Conservation (phyloP, 23 tunicate species). For the Trididemnum clinides region DNA sequence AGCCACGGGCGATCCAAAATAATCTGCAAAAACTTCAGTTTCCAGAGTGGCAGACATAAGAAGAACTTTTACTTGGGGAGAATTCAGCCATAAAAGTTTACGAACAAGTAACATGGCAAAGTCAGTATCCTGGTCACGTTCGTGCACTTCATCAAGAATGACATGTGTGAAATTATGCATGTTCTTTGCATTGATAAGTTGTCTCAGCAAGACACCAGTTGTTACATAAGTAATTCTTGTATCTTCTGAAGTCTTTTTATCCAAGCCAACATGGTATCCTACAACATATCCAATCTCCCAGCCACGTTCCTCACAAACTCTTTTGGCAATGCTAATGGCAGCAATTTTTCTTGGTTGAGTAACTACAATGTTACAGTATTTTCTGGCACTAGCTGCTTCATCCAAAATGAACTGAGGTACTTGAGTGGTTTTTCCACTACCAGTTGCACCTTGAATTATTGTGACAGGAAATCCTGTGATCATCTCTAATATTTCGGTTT, state of each 20-base stretch:
- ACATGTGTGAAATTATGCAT: slow-evolving; percentile 79
- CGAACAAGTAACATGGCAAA: slow-evolving; percentile 80
- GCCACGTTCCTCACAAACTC: slow-evolving; percentile 81
- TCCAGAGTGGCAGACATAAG: slow-evolving; percentile 96
- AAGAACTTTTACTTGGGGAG: slow-evolving; percentile 76
- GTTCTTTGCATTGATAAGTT: slow-evolving; percentile 56
- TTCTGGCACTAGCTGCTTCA: slow-evolving; percentile 35
- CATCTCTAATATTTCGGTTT: slow-evolving; percentile 19
- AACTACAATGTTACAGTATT: slow-evolving; percentile 81
- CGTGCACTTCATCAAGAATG: slow-evolving; percentile 97
- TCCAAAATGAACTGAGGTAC: slow-evolving; percentile 94
- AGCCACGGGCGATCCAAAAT: slow-evolving; percentile 49
- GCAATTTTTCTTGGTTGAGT: slow-evolving; percentile 95
- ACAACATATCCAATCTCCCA: slow-evolving; percentile 88
- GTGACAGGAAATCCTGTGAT: slow-evolving; percentile 55
- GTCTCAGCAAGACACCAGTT: slow-evolving; percentile 83
- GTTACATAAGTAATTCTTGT: slow-evolving; percentile 87
- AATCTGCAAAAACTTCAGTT: slow-evolving; percentile 49
- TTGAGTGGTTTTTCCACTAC: slow-evolving; percentile 99
- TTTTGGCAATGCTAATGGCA: slow-evolving; percentile 76
- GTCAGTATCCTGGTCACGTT: slow-evolving; percentile 92
- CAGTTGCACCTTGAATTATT: slow-evolving; percentile 92
- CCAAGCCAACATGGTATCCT: slow-evolving; percentile 98
- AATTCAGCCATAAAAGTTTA: slow-evolving; percentile 66
- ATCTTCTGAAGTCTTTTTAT: slow-evolving; percentile 79